Conservation (phyloP, 1,140 invertebrate species). For the Caerostris darwini region DNA sequence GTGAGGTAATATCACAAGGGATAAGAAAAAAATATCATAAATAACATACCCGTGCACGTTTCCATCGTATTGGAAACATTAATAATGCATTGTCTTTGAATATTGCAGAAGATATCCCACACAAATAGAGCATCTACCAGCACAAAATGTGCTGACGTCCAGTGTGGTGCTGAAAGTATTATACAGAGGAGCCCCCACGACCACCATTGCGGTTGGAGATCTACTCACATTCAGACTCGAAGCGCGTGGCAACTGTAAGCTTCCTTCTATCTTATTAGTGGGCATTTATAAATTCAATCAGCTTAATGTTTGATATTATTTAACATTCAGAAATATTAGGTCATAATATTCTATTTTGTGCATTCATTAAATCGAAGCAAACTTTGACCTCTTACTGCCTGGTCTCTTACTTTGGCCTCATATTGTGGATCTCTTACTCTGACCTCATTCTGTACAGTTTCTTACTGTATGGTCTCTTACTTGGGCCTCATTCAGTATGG, state of each 20-base stretch:
- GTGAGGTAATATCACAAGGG: background rate
- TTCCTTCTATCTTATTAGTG: background rate
- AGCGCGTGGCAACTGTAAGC: slow-evolving; percentile 94
- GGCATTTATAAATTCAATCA: background rate
- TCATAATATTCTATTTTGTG: too few relatives aligned
- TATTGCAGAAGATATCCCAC: slow-evolving; percentile 88
- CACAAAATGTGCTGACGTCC: slow-evolving; percentile 93
- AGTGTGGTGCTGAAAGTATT: slow-evolving; percentile 92
- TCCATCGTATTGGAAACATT: background rate
- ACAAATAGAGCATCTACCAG: slow-evolving; percentile 94
- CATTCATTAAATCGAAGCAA: too few relatives aligned
- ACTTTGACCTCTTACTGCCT: too few relatives aligned
- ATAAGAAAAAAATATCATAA: background rate
- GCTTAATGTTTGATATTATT: background rate
- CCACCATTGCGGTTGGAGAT: slow-evolving; percentile 96
- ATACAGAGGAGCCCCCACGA: slow-evolving; percentile 94
- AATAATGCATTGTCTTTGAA: background rate
- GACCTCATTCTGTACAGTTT: too few relatives aligned
- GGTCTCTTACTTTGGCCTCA: too few relatives aligned
- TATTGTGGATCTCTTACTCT: too few relatives aligned
- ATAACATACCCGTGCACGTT: too few relatives aligned
- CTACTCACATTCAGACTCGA: slow-evolving; percentile 94
- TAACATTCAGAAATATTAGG: too few relatives aligned
- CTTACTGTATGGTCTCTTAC: too few relatives aligned
- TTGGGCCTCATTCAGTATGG: too few relatives aligned